A percentile compares a stretch with the other conserved stretches of the same genome.
phyloP scores from a whole-genome alignment of 2,113 vertebrate species.

The Anolis carolinensis region DNA sequence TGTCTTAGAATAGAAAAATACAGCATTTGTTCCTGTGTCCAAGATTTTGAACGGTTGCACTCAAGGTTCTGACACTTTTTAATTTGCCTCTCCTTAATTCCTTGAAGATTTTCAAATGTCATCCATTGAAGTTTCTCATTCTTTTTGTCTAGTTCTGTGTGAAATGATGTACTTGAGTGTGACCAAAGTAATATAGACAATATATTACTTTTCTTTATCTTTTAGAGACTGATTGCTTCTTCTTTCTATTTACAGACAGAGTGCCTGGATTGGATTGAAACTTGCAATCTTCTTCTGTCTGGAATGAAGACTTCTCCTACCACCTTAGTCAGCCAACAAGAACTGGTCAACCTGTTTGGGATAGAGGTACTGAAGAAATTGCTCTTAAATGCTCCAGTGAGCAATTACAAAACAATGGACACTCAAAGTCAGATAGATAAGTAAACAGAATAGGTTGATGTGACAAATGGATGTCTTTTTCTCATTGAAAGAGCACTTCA shows the following conservation, averaged over 20 bases:
- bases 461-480: too few species aligned
- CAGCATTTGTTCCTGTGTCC: too few species aligned
- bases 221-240: constrained; percentile 6
- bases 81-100: too few species aligned
- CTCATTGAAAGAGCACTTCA: too few species aligned
- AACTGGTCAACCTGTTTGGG: constrained; percentile 43
- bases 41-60: too few species aligned
- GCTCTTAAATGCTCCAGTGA: neutral
- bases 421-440: too few species aligned
- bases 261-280: constrained; percentile 80
- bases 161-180: neutral
- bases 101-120: too few species aligned
- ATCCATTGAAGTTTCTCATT: too few species aligned
- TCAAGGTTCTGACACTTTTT: too few species aligned
- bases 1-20: too few species aligned
- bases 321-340: constrained; percentile 57
- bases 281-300: constrained; percentile 76
- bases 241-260: constrained; percentile 74
- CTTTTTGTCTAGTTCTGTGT: too few species aligned
- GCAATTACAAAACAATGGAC: neutral
- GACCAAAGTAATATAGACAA: neutral
- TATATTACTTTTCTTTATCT: neutral
- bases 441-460: too few species aligned
- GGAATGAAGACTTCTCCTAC: constrained; percentile 65
- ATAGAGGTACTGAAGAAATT: constrained; percentile 49